These are phyloP conservation scores for Halcyon leucocephala DNA, from an alignment of 2,797 vertebrate species.

Conservation along the genomic window DNA sequence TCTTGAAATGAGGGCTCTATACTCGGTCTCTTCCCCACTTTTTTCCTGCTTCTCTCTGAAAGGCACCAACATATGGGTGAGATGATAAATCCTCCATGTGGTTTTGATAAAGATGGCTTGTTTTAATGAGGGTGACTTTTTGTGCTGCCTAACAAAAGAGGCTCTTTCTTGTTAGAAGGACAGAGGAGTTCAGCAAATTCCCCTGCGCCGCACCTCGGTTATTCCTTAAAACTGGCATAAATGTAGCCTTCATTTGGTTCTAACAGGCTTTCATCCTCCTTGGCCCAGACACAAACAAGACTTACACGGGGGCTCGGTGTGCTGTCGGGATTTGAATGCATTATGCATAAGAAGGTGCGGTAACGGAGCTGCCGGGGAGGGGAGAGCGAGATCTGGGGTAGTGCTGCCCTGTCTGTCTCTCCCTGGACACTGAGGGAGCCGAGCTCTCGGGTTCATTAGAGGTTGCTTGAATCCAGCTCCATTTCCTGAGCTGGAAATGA, in stretches of 20 bases:
- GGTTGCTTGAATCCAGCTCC: not conserved
- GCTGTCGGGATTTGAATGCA: not conserved
- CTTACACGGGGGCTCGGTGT: not conserved
- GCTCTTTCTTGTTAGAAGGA: not conserved
- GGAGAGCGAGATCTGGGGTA: not conserved
- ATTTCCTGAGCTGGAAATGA: not conserved
- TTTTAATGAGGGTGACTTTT: conserved; percentile 10
- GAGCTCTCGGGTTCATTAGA: not conserved
- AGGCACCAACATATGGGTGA: not conserved
- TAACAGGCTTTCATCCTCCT: conserved; percentile 52
- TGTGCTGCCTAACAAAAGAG: not conserved
- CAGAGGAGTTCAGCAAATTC: conserved; percentile 42
- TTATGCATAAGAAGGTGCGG: not conserved
- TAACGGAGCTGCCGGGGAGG: not conserved
- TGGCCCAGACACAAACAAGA: conserved; percentile 33
- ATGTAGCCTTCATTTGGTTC: conserved; percentile 14
- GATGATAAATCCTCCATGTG: not conserved
- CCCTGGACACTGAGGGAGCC: fast-evolving
- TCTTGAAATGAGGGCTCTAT: not conserved
- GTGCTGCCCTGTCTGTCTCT: fast-evolving
- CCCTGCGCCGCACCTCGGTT: conserved; percentile 27
- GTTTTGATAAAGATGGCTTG: conserved; percentile 5
- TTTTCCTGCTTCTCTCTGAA: not conserved
- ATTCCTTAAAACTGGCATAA: conserved; percentile 42
- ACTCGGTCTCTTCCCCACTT: not conserved